Conservation (phyloP, 2,797 vertebrate genomes). For the Acanthurus leucopareius region DNA sequence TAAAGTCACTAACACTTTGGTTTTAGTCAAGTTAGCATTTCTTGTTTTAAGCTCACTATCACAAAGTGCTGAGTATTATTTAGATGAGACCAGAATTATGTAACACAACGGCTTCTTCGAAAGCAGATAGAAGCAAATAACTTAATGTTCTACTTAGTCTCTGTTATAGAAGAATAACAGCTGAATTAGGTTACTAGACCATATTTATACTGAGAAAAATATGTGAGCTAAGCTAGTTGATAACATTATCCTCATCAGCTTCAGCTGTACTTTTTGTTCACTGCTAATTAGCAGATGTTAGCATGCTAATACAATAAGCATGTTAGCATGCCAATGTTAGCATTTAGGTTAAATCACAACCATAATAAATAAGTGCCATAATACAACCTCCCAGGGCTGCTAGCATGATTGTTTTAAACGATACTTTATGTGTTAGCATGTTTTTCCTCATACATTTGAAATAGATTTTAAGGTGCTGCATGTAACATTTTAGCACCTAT, state of each 20-base stretch:
- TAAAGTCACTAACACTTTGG: constrained; percentile 30
- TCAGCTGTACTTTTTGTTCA: background rate
- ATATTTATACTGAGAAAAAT: background rate
- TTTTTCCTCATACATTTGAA: background rate
- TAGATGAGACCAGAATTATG: background rate
- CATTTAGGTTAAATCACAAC: background rate
- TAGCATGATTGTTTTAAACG: background rate
- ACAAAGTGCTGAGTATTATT: constrained; percentile 13
- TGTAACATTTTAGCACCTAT: too few species aligned
- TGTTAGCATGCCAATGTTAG: background rate
- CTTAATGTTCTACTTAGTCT: background rate
- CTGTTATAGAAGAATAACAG: background rate
- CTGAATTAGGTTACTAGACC: too few species aligned
- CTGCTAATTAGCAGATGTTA: background rate
- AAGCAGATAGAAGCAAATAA: background rate
- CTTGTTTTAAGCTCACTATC: constrained; percentile 41
- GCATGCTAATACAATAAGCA: constrained; percentile 3
- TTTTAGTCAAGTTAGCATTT: constrained; percentile 45
- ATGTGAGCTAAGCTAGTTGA: background rate
- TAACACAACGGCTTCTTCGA: background rate
- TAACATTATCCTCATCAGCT: background rate
- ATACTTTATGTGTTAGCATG: background rate
- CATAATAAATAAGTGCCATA: too few species aligned
- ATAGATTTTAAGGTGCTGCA: background rate
- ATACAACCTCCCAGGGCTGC: background rate